These are phyloP conservation scores for Volucella zonaria DNA, from an alignment of 2,888 invertebrate species.

Conservation along the genomic window DNA sequence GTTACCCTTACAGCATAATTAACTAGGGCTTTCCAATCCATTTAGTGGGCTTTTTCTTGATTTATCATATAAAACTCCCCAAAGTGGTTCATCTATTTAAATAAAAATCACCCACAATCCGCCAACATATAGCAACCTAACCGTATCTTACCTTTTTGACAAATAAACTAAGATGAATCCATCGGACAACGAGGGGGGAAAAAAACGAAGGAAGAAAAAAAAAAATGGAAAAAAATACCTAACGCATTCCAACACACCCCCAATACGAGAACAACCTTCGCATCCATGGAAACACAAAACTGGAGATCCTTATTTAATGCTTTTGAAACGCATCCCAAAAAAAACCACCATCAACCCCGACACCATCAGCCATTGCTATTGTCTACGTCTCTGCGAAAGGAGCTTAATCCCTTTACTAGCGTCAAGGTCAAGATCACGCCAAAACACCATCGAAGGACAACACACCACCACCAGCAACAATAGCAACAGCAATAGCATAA, in stretches of 20 bases:
- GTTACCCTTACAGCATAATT: conserved; percentile 25
- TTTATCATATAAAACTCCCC: not conserved
- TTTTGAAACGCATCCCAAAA: conserved; percentile 12
- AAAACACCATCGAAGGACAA: conserved; percentile 56
- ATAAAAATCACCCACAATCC: conserved; percentile 14
- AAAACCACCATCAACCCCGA: not conserved
- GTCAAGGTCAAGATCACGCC: conserved; percentile 67
- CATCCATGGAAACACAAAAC: conserved; percentile 21
- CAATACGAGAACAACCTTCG: conserved; percentile 7
- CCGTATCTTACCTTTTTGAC: conserved; percentile 1
- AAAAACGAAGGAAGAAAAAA: not conserved
- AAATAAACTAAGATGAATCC: conserved; percentile 20
- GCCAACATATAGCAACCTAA: conserved; percentile 8
- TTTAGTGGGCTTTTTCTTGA: not conserved
- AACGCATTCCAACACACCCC: not conserved
- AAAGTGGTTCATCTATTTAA: conserved; percentile 26
- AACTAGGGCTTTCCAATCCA: conserved; percentile 34
- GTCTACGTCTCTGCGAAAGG: conserved; percentile 1
- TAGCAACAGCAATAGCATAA: too few relatives aligned
- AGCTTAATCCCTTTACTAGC: not conserved
- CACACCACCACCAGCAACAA: conserved; percentile 36
- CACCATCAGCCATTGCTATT: not conserved
- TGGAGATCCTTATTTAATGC: not conserved
- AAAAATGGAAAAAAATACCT: conserved; percentile 4
- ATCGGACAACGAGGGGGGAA: not conserved